Conservation (phyloP, 2,113 vertebrate genomes). For the Furnarius figulus region DNA sequence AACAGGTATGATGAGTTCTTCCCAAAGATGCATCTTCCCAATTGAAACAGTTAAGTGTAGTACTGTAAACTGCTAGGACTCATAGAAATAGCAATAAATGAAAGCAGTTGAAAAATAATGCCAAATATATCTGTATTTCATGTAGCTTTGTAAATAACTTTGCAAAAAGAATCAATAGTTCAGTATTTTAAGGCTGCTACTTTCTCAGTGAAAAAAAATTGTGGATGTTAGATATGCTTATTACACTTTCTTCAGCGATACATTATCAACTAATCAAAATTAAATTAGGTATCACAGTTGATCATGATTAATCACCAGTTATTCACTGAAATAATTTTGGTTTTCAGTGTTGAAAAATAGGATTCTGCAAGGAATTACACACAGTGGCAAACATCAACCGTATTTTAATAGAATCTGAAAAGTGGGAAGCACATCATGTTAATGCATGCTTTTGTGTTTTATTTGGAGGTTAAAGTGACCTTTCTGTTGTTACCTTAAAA, state of each 20-base stretch:
- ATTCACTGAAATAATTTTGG: constrained; percentile 29
- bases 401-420: constrained; percentile 4
- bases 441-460: background rate
- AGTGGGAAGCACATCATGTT: background rate
- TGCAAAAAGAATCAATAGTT: constrained; percentile 49
- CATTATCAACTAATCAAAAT: constrained; percentile 39
- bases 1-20: background rate
- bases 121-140: constrained; percentile 35
- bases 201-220: constrained; percentile 6
- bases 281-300: constrained; percentile 67
- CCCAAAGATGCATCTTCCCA: constrained; percentile 9
- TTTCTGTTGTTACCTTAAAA: constrained; percentile 8
- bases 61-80: constrained; percentile 26
- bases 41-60: constrained; percentile 32
- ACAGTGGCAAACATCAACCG: background rate
- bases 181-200: constrained; percentile 37
- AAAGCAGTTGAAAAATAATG: constrained; percentile 51
- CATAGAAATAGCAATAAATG: constrained; percentile 16
- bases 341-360: constrained; percentile 43
- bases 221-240: background rate
- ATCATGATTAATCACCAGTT: constrained; percentile 61
- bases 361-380: background rate
- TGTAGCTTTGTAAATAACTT: constrained; percentile 28
- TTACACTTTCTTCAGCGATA: constrained; percentile 18
- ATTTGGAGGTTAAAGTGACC: background rate